Conservation (phyloP, 2,888 invertebrate genomes). For the Malthinus flaveolus region DNA sequence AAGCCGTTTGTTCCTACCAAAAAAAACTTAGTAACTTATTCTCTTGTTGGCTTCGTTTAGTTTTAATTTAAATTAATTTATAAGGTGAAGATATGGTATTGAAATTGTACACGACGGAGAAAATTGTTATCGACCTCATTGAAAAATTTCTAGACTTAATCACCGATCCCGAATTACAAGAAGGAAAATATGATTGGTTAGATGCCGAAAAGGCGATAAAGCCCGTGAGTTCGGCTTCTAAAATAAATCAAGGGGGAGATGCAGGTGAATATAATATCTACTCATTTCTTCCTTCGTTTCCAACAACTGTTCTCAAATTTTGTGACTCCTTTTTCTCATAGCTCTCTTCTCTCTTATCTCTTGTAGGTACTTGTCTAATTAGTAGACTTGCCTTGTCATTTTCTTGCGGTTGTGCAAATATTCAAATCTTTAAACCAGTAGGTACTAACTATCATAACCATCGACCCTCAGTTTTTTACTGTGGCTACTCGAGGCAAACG, state of each 20-base stretch:
- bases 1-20: conserved; percentile 40
- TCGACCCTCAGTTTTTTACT: too few relatives aligned
- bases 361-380: too few relatives aligned
- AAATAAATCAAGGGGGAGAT: conserved; percentile 59
- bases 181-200: conserved; percentile 65
- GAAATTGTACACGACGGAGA: conserved; percentile 70
- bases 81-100: conserved; percentile 59
- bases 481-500: too few relatives aligned
- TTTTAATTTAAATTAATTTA: conserved; percentile 10
- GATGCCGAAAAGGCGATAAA: conserved; percentile 65
- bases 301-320: too few relatives aligned
- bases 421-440: too few relatives aligned
- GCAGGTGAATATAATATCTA: conserved; percentile 53
- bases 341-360: too few relatives aligned
- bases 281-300: too few relatives aligned
- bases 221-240: conserved; percentile 63
- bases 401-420: too few relatives aligned
- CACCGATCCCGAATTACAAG: conserved; percentile 61
- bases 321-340: too few relatives aligned
- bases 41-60: neutral
- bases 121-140: conserved; percentile 76
- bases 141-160: conserved; percentile 73
- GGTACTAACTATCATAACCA: too few relatives aligned
- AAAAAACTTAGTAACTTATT: neutral
- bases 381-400: too few relatives aligned